phyloP scores from a whole-genome alignment of 2,797 vertebrate species.

The Odontamblyopus rebecca region DNA sequence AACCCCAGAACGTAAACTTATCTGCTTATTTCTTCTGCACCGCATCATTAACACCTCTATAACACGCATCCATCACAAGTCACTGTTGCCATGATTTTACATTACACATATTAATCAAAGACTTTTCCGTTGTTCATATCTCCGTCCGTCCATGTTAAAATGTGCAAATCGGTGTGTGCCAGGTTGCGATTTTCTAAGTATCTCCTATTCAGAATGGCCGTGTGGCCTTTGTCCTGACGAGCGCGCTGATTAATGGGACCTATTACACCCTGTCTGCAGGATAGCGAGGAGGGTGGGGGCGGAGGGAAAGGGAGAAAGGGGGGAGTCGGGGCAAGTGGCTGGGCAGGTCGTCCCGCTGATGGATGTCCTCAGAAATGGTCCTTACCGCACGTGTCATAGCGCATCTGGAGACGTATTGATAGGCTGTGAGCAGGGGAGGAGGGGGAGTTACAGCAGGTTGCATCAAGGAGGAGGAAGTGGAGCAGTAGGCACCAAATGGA shows the following conservation, averaged over 20 bases:
- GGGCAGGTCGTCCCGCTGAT: constrained; percentile 63
- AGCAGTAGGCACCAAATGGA: not conserved
- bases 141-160: constrained; percentile 14
- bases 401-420: constrained; percentile 68
- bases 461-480: constrained; percentile 23
- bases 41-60: constrained; percentile 38
- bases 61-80: constrained; percentile 49
- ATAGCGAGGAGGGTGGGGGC: constrained; percentile 34
- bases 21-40: constrained; percentile 51
- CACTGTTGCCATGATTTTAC: constrained; percentile 32
- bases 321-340: constrained; percentile 23
- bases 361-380: constrained; percentile 71
- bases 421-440: constrained; percentile 22
- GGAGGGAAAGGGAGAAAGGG: constrained; percentile 11
- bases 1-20: constrained; percentile 41
- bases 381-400: constrained; percentile 67
- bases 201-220: constrained; percentile 43
- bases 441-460: constrained; percentile 30
- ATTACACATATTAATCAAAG: constrained; percentile 18
- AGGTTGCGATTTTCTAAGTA: constrained; percentile 15
- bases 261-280: constrained; percentile 72
- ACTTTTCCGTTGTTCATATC: constrained; percentile 1
- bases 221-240: constrained; percentile 49
- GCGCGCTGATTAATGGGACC: constrained; percentile 72
- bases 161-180: constrained; percentile 18